phyloP scores from a whole-genome alignment of 2,797 vertebrate genomes.

The Prunella strophiata region DNA sequence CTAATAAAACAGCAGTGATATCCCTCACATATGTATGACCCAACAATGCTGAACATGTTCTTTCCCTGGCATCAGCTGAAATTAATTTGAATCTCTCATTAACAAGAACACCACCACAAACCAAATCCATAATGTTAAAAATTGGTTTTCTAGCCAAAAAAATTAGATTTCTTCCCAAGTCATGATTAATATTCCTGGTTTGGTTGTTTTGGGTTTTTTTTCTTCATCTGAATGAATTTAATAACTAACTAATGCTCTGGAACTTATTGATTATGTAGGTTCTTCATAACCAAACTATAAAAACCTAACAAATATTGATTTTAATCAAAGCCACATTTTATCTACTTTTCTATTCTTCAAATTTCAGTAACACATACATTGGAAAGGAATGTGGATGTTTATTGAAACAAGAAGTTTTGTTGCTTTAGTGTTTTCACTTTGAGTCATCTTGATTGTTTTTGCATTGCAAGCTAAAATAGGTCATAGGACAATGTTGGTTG shows the following conservation, averaged over 20 bases:
- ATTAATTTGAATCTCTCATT: slow-evolving; percentile 64
- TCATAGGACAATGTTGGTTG: neutral
- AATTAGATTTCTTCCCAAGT: neutral
- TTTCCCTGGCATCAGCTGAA: slow-evolving; percentile 59
- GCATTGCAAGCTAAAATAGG: neutral
- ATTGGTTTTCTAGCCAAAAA: neutral
- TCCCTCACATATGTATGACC: slow-evolving; percentile 20
- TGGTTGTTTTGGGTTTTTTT: neutral
- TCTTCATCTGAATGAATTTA: neutral
- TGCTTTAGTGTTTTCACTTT: neutral
- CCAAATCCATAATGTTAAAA: slow-evolving; percentile 44
- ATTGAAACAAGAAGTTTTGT: slow-evolving; percentile 41
- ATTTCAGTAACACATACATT: slow-evolving; percentile 12
- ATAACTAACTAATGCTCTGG: neutral
- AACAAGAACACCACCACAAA: slow-evolving; percentile 43
- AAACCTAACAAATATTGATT: neutral
- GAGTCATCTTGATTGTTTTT: neutral
- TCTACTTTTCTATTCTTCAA: slow-evolving; percentile 5
- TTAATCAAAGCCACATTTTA: slow-evolving; percentile 53
- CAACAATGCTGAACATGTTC: slow-evolving; percentile 31
- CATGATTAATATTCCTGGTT: neutral
- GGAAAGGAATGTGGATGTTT: slow-evolving; percentile 2
- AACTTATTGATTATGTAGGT: neutral
- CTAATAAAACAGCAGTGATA: slow-evolving; percentile 70
- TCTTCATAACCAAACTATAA: slow-evolving; percentile 41